phyloP scores from a whole-genome alignment of 2,797 vertebrate genomes.

The Atherinosoma microstoma region DNA sequence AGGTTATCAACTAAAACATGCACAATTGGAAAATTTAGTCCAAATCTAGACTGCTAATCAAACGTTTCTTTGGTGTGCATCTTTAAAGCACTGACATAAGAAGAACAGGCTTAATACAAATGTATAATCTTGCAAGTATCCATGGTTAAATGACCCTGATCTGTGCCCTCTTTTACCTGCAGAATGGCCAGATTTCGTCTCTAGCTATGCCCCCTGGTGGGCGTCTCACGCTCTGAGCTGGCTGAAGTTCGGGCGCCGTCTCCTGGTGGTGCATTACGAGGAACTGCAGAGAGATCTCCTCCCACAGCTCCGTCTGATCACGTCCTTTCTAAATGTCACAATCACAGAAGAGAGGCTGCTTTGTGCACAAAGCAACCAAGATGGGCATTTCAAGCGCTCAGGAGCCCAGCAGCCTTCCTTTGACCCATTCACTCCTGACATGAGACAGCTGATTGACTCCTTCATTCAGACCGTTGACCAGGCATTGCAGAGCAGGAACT shows the following conservation, averaged over 20 bases:
- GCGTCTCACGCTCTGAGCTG: conserved; percentile 93
- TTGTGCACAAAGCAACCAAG: conserved; percentile 93
- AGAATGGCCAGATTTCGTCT: conserved; percentile 97
- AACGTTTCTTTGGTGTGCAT: not conserved
- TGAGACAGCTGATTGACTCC: conserved; percentile 89
- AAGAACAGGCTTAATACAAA: not conserved
- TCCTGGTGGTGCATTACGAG: conserved; percentile 93
- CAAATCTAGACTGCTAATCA: not conserved
- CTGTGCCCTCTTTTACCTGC: conserved; percentile 22
- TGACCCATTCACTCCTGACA: conserved; percentile 92
- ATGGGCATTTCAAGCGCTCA: conserved; percentile 92
- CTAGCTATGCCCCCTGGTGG: conserved; percentile 97
- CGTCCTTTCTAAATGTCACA: conserved; percentile 88
- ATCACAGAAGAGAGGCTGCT: conserved; percentile 90
- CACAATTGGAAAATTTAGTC: not conserved
- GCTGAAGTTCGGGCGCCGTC: conserved; percentile 88
- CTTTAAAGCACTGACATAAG: not conserved
- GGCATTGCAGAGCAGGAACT: conserved; percentile 89
- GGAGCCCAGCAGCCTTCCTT: conserved; percentile 81
- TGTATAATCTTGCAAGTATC: no score
- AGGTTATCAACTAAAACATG: not conserved
- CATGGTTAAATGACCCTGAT: not conserved
- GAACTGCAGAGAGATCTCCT: conserved; percentile 88
- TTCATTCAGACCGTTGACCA: conserved; percentile 89
- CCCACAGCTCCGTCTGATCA: conserved; percentile 88